Percentiles rank a stretch among this genome's conserved stretches.
Evolutionary conservation across 2,113 vertebrate genomes (phyloP).

Genomic region (Hucho hucho): DNA sequence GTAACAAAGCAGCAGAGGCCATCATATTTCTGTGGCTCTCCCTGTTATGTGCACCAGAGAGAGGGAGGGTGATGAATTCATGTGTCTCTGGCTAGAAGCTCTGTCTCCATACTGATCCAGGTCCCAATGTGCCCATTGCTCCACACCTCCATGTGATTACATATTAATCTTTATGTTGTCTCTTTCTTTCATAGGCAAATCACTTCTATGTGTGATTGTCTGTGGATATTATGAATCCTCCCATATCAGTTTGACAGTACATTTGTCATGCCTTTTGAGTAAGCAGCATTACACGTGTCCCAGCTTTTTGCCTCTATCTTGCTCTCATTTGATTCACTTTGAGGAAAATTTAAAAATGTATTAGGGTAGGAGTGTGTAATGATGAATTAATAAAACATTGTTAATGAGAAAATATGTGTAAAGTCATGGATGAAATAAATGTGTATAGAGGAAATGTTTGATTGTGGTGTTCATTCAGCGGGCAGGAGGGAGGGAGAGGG

Average conservation of each 20-base stretch:
- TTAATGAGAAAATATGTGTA: slow-evolving; percentile 57
- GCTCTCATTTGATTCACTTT: slow-evolving; percentile 38
- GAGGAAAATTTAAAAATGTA: slow-evolving; percentile 49
- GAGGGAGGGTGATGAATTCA: slow-evolving; percentile 5
- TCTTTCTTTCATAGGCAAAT: neutral
- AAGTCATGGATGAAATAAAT: slow-evolving; percentile 64
- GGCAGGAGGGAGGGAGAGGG: slow-evolving; percentile 24
- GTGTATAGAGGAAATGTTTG: slow-evolving; percentile 46
- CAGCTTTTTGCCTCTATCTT: slow-evolving; percentile 31
- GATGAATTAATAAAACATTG: slow-evolving; percentile 51
- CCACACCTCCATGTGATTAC: neutral
- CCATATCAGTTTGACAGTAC: slow-evolving; percentile 19
- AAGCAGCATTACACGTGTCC: slow-evolving; percentile 8
- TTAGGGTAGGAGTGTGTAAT: slow-evolving; percentile 58
- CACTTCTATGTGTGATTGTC: neutral
- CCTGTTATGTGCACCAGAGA: neutral
- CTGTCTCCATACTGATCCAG: neutral
- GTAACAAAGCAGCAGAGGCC: slow-evolving; percentile 17
- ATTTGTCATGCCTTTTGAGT: slow-evolving; percentile 6
- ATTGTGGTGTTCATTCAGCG: slow-evolving; percentile 29
- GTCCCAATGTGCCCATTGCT: slow-evolving; percentile 16
- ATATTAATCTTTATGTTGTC: neutral
- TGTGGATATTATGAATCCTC: slow-evolving; percentile 4
- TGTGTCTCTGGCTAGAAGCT: neutral
- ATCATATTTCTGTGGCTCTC: slow-evolving; percentile 3